Evolutionary conservation across 2,113 vertebrate genomes (phyloP).

Genomic region (Caretta caretta): DNA sequence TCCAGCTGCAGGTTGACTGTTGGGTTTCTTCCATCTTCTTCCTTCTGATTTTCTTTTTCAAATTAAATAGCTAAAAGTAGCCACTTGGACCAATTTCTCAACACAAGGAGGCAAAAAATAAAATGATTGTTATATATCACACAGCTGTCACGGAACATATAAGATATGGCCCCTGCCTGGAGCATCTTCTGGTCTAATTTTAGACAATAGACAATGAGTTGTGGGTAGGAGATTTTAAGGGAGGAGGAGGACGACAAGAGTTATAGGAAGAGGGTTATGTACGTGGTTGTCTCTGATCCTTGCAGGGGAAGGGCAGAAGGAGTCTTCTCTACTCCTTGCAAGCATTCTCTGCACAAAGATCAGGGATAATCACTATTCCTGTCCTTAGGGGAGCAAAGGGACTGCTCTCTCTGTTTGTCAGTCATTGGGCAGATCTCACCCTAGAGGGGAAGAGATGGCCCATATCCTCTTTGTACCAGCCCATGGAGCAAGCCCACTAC

Average conservation of each 20-base stretch:
- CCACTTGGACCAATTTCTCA: constrained; percentile 38
- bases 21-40: constrained; percentile 28
- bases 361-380: neutral
- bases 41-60: neutral
- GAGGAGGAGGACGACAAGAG: neutral
- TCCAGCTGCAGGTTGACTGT: neutral
- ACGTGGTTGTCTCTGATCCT: neutral
- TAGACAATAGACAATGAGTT: neutral
- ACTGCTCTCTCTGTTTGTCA: neutral
- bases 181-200: neutral
- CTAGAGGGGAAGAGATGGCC: neutral
- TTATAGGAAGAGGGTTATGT: neutral
- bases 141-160: neutral
- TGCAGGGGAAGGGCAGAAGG: neutral
- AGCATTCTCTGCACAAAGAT: neutral
- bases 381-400: neutral
- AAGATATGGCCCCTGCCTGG: neutral
- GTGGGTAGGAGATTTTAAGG: neutral
- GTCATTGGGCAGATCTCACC: neutral
- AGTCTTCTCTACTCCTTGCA: neutral
- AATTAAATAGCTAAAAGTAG: constrained; percentile 15
- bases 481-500: fast-evolving
- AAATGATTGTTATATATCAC: constrained; percentile 31
- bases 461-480: neutral
- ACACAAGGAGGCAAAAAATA: neutral